Percentiles rank a stretch among this genome's conserved stretches.
phyloP scores from a whole-genome alignment of 1,140 invertebrate species.

The Dinothrombium tinctorium region DNA sequence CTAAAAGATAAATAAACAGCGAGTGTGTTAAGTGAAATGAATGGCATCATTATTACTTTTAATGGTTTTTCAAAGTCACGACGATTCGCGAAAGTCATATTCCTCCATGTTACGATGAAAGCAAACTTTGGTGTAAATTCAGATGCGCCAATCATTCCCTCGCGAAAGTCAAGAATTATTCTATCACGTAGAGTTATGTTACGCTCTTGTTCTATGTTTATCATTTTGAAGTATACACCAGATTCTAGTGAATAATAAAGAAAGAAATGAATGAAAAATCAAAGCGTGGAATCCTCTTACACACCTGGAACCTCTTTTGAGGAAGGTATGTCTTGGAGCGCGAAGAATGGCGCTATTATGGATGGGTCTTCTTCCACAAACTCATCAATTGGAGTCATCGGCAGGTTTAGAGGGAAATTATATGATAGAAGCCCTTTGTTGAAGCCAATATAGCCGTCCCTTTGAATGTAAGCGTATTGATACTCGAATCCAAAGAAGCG shows the following conservation, averaged over 20 bases:
- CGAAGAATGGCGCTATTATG: slow-evolving; percentile 79
- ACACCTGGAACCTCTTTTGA: slow-evolving; percentile 16
- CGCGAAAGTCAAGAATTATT: slow-evolving; percentile 60
- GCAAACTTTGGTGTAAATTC: slow-evolving; percentile 68
- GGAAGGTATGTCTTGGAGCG: slow-evolving; percentile 48
- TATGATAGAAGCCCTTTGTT: slow-evolving; percentile 61
- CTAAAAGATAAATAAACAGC: slow-evolving; percentile 20
- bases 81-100: slow-evolving; percentile 50
- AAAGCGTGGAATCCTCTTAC: too few relatives aligned
- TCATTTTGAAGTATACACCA: slow-evolving; percentile 33
- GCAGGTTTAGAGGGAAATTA: slow-evolving; percentile 57
- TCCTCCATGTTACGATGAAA: slow-evolving; percentile 82
- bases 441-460: slow-evolving; percentile 70
- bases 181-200: slow-evolving; percentile 48
- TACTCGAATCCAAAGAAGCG: slow-evolving; percentile 80
- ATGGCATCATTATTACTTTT: background rate
- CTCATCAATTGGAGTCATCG: slow-evolving; percentile 47
- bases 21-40: background rate
- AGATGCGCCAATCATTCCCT: slow-evolving; percentile 69
- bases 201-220: slow-evolving; percentile 14
- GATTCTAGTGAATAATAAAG: slow-evolving; percentile 23
- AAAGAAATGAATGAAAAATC: background rate
- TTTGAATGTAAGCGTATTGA: slow-evolving; percentile 71
- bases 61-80: slow-evolving; percentile 1
- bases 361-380: slow-evolving; percentile 60